phyloP scores from a whole-genome alignment of 2,888 invertebrate species.

The Pinctada fucata region DNA sequence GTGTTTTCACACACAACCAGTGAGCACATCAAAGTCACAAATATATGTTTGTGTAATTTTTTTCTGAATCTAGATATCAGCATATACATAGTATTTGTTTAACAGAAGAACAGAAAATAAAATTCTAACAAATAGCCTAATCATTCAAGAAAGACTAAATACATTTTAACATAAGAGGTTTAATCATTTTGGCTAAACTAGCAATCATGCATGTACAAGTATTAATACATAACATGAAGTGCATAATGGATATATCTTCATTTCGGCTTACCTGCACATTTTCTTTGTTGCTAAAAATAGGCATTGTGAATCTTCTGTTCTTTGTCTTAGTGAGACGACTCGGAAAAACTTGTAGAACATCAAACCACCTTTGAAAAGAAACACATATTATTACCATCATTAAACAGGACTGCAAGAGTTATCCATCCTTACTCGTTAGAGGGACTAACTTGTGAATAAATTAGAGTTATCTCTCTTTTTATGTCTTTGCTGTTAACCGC shows the following conservation, averaged over 20 bases:
- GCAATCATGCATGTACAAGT: too few relatives aligned
- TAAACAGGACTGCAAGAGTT: neutral
- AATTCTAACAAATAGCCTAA: too few relatives aligned
- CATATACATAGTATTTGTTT: too few relatives aligned
- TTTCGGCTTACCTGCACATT: conserved; percentile 60
- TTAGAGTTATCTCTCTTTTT: neutral
- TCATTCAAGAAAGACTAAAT: too few relatives aligned
- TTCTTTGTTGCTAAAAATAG: conserved; percentile 66
- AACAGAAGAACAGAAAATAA: too few relatives aligned
- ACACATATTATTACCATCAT: neutral
- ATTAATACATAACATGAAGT: too few relatives aligned
- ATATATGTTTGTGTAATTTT: too few relatives aligned
- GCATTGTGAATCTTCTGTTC: conserved; percentile 62
- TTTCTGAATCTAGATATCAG: too few relatives aligned
- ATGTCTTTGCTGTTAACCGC: too few relatives aligned
- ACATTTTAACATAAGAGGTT: too few relatives aligned
- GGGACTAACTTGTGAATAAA: neutral
- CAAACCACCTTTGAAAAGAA: conserved; percentile 83
- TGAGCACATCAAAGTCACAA: neutral
- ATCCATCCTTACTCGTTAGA: neutral
- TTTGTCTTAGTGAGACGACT: conserved; percentile 67
- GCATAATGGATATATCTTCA: too few relatives aligned
- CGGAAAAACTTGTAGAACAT: conserved; percentile 87
- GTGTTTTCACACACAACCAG: neutral
- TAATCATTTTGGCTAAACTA: too few relatives aligned